A percentile compares a stretch with the other conserved stretches of the same genome.
These are phyloP conservation scores for Nephotettix cincticeps DNA, from an alignment of 1,140 invertebrate species.

Conservation along the genomic window DNA sequence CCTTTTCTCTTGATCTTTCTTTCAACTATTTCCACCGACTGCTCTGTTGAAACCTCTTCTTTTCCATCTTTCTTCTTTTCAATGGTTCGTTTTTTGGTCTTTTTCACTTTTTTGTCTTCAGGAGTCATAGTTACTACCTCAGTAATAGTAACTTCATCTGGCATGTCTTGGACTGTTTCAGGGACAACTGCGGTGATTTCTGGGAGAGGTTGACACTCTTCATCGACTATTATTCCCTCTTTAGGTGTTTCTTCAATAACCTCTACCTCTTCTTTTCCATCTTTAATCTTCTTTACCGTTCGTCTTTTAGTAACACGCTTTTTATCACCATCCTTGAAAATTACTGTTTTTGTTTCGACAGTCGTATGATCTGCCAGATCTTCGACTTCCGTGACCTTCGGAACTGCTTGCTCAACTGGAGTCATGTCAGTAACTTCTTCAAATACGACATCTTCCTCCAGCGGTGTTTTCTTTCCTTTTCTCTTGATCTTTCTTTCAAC, in stretches of 20 bases:
- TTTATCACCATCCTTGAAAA: conserved; percentile 22
- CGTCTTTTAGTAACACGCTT: conserved; percentile 43
- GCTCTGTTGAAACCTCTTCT: conserved; percentile 23
- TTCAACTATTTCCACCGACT: conserved; percentile 30
- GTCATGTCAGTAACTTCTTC: conserved; percentile 9
- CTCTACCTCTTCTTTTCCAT: conserved; percentile 39
- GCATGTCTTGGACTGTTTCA: conserved; percentile 8
- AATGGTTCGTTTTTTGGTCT: conserved; percentile 28
- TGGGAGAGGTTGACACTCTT: conserved; percentile 34
- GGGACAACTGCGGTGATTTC: conserved; percentile 31
- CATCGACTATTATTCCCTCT: conserved; percentile 27
- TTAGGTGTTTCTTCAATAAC: conserved; percentile 36
- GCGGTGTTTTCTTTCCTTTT: neutral
- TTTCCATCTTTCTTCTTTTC: conserved; percentile 35
- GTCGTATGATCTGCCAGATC: conserved; percentile 33
- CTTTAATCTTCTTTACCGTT: conserved; percentile 34
- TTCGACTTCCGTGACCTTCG: conserved; percentile 34
- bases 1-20: conserved; percentile 19
- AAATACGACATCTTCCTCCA: neutral
- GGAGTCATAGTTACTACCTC: conserved; percentile 38
- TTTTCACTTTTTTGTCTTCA: conserved; percentile 36
- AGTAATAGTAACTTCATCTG: conserved; percentile 26
- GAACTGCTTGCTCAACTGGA: conserved; percentile 7
- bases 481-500: neutral
- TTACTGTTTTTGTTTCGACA: conserved; percentile 36